These are phyloP conservation scores for Leiothrix lutea DNA, from an alignment of 2,113 vertebrate species.

Conservation along the genomic window DNA sequence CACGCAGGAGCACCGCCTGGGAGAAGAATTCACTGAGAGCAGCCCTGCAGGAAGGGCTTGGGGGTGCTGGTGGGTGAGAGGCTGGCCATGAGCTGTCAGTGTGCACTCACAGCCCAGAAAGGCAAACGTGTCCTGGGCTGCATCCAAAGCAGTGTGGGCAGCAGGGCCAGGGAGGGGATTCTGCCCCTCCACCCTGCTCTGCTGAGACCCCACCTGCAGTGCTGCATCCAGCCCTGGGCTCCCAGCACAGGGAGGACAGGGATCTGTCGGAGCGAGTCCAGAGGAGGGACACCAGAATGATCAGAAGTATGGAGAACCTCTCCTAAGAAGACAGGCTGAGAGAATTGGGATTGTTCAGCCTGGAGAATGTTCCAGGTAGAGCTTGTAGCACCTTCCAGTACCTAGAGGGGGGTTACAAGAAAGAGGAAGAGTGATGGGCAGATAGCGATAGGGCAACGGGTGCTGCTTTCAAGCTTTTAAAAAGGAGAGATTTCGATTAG, in stretches of 20 bases:
- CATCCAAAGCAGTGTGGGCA: not conserved
- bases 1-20: not conserved
- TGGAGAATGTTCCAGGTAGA: not conserved
- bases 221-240: not conserved
- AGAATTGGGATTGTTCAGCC: not conserved
- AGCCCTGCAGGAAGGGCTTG: not conserved
- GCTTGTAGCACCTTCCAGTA: not conserved
- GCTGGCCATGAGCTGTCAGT: not conserved
- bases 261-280: accelerated
- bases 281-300: accelerated
- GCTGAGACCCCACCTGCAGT: not conserved
- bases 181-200: not conserved
- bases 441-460: not conserved
- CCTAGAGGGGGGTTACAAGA: not conserved
- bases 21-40: not conserved
- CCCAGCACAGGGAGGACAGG: not conserved
- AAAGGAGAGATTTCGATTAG: not conserved
- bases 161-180: not conserved
- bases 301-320: accelerated
- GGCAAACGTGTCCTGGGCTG: accelerated
- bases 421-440: not conserved
- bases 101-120: not conserved
- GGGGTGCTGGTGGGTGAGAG: accelerated
- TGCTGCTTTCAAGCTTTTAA: not conserved
- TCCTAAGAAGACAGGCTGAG: accelerated